These are phyloP conservation scores for Channa argus DNA, from an alignment of 2,113 vertebrate genomes.

Conservation along the genomic window DNA sequence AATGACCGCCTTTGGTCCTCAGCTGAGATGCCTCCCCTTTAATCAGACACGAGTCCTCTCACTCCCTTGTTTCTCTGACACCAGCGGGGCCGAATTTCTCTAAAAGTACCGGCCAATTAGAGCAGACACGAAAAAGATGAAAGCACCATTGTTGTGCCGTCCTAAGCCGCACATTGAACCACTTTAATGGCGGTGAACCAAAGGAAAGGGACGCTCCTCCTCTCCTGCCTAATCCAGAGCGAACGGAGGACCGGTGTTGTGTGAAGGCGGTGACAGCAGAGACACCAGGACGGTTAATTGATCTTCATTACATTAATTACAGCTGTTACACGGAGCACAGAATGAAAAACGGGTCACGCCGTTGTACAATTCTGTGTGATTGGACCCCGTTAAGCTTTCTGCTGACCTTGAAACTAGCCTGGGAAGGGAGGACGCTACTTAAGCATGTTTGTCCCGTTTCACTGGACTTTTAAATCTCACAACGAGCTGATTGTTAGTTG, in stretches of 20 bases:
- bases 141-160: conserved; percentile 58
- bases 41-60: conserved; percentile 56
- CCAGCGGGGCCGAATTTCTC: conserved; percentile 5
- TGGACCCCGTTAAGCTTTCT: conserved; percentile 44
- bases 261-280: conserved; percentile 51
- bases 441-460: conserved; percentile 27
- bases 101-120: conserved; percentile 67
- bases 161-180: conserved; percentile 53
- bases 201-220: not conserved
- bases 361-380: conserved; percentile 35
- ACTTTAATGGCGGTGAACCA: conserved; percentile 46
- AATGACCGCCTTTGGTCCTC: conserved; percentile 69
- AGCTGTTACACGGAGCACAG: conserved; percentile 64
- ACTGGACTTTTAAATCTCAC: conserved; percentile 15
- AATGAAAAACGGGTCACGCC: conserved; percentile 58
- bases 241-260: conserved; percentile 35
- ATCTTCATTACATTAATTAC: conserved; percentile 84
- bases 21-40: conserved; percentile 50
- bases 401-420: conserved; percentile 71
- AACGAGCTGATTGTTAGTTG: not conserved
- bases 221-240: conserved; percentile 7
- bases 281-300: conserved; percentile 74
- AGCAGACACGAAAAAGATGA: conserved; percentile 59
- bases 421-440: conserved; percentile 27
- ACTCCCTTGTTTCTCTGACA: conserved; percentile 47